Evolutionary conservation across 2,888 invertebrate genomes (phyloP), one percentile per base, ranked within the genome.

Genomic region (Melinaea marsaeus): DNA sequence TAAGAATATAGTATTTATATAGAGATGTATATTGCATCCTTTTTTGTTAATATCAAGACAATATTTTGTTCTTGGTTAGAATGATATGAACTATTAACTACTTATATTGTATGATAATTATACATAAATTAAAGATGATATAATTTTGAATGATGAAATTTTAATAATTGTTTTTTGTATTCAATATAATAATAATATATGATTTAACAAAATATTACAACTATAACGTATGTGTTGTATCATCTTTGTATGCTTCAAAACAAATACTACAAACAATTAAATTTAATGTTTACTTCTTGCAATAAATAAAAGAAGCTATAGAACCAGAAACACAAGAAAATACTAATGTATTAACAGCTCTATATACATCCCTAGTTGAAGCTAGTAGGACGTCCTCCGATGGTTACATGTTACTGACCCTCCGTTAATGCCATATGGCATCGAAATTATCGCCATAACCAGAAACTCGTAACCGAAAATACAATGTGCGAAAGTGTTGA

Each of bases 401-500:
- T 80, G 79, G 79, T 79, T 51, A 78, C 82, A 84, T 88, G 88
- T 87, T 89, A 87, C 88, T 89, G 90, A 89, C 89, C 78, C 83
- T 83, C 86, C 85, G 85, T 88, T 83, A 83, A 77, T 79, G 79
- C 85, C 88, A 89, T 88, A 86, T 87, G 89, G 84, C 75, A 77
- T 74, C 81, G 77, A 79, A 81, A 83, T 81, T 81, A 80, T 80
- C 77, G 75, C 75, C 75, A 69, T 70, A 75, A 80, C 83, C 85
- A 81, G 81, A 79, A 81, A 75, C 74, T 67, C 70, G 66, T 57
- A 72, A 71, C 69, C 64, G 71, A 75, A 69, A 66, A 58, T 58
- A 67, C 60, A 67, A 65, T 57, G 62, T 62, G 64, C 64, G 66
- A 69, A 70, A 64, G 64, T 67, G 68, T 72, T 71, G 66, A 69